Conservation (phyloP, 1,140 invertebrate genomes). For the Caenorhabditis briggsae region DNA sequence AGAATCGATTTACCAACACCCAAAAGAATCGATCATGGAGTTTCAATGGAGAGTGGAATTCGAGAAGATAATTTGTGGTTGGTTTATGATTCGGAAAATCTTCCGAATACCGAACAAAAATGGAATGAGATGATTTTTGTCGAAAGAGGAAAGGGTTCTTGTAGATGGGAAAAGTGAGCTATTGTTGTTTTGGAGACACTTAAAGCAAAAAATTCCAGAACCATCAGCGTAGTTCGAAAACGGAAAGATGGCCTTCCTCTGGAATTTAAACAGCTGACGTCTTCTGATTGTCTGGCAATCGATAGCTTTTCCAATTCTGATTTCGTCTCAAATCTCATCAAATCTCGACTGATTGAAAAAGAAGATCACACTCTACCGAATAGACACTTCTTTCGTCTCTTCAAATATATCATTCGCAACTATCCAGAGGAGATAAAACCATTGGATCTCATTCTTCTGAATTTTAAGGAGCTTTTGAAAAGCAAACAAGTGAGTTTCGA, state of each 20-base stretch:
- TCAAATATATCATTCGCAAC: slow-evolving; percentile 13
- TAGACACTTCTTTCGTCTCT: not conserved
- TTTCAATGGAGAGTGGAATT: slow-evolving; percentile 38
- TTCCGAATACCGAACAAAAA: slow-evolving; percentile 34
- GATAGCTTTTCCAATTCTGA: not conserved
- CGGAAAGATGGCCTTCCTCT: not conserved
- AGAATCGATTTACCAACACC: not conserved
- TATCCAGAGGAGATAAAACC: slow-evolving; percentile 7
- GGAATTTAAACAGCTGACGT: not conserved
- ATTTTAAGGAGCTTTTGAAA: not conserved
- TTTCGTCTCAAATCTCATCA: not conserved
- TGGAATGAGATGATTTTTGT: slow-evolving; percentile 44
- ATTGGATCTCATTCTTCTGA: not conserved
- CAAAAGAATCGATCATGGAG: slow-evolving; percentile 5
- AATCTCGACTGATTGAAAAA: slow-evolving; percentile 8
- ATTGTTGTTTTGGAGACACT: no score
- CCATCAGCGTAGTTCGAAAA: not conserved
- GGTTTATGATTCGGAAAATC: slow-evolving; percentile 35
- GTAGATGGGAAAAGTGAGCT: slow-evolving; percentile 39
- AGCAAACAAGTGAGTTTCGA: not conserved
- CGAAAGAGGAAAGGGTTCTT: slow-evolving; percentile 4
- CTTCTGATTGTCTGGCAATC: not conserved
- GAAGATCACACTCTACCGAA: slow-evolving; percentile 1
- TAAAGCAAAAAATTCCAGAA: not conserved
- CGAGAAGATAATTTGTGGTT: slow-evolving; percentile 51